These are phyloP conservation scores for Coreius guichenoti DNA, from an alignment of 2,797 vertebrate genomes.

Conservation along the genomic window DNA sequence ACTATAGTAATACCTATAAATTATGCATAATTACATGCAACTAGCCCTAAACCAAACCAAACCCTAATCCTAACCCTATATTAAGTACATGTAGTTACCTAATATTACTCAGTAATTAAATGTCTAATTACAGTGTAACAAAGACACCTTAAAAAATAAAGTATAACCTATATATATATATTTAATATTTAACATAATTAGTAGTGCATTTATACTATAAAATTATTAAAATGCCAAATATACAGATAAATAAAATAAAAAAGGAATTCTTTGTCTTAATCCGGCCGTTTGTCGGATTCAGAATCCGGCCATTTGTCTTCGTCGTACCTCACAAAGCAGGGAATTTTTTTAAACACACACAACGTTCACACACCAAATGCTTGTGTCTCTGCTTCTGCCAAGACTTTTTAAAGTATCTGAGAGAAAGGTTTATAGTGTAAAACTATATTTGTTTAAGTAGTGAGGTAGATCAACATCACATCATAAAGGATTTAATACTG, in stretches of 20 bases:
- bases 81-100: too few relatives aligned
- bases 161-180: neutral
- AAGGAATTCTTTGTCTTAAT: too few relatives aligned
- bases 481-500: neutral
- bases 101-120: too few relatives aligned
- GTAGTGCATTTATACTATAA: neutral
- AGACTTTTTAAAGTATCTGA: neutral
- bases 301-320: neutral
- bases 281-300: too few relatives aligned
- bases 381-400: neutral
- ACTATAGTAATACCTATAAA: too few relatives aligned
- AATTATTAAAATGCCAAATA: neutral
- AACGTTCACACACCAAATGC: conserved; percentile 1
- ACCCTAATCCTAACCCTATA: too few relatives aligned
- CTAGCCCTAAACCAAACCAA: too few relatives aligned
- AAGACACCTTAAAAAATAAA: too few relatives aligned
- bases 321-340: neutral
- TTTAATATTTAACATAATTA: neutral
- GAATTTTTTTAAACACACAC: neutral
- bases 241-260: neutral
- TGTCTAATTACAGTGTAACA: too few relatives aligned
- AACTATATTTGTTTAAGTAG: neutral
- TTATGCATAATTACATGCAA: too few relatives aligned
- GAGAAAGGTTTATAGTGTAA: neutral
- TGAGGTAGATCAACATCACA: neutral